Base-by-base conservation (phyloP, 1,140 invertebrate genomes). In the Ceratosolen fusciceps region DNA sequence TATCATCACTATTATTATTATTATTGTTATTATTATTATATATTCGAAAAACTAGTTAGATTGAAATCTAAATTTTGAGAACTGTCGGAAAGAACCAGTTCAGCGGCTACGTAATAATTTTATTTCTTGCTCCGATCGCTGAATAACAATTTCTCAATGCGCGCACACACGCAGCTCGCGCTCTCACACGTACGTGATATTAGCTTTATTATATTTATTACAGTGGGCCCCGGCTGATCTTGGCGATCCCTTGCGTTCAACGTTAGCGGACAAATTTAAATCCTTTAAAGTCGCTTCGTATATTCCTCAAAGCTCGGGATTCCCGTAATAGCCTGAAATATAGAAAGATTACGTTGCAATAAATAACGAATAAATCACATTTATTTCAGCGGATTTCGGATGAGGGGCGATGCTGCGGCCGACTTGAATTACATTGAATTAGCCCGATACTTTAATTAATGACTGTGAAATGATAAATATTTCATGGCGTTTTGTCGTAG, bases 341-440 rank as follows among this genome's bases (percentile, higher is more conserved):
- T 1, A n/a, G 2, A 62, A 34, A 62, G 7, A 34, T 62, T 37
- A 65, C 34, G 21, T 37, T 65, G 12, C 14, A 37, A 37, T 65
- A 65, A 65, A 65, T 34, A 34, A 62, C 4, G 4, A 34, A 62
- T 65, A 65, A 65, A 65, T 65, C 34, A 65, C n/a, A 65, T 8
- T 65, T 34, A 65, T 37, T 37, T n/a, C 31, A 2, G 37, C 34
- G 60, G 60, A 65, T 65, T 65, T 65, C 7, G 60, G 21, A 9
- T 65, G n/a, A n/a, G 9, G 21, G 60, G 7, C 19, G 60, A 65
- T 65, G 37, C 34, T 65, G n/a, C n/a, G 37, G 60, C 21, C 10
- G 31, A 37, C 19, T 24, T n/a, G n/a, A n/a, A n/a, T n/a, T n/a
- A 37, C 34, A n/a, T n/a, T 65, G 16, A 16, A 31, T 65, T 65